Evolutionary conservation across 2,888 invertebrate species (phyloP), one percentile per base, ranked within the genome.

Genomic region (Trisateles emortualis): DNA sequence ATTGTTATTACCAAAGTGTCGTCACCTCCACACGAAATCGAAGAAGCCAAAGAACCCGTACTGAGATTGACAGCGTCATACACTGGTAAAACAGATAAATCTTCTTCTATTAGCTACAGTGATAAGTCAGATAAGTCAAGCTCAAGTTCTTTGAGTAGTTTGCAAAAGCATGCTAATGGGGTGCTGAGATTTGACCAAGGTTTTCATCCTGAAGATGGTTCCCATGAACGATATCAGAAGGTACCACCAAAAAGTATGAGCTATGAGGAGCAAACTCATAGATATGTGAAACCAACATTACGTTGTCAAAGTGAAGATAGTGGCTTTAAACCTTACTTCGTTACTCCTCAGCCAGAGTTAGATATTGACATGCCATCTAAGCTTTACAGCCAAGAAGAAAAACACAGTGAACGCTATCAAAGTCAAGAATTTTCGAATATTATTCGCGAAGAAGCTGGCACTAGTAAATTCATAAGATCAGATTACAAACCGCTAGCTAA

Each of bases 271-370:
- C 87, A 90, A 71, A 74, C 84, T 1, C 86, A 84, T 13, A 90
- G 92, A 55, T 89, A 93, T 52, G 70, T 89, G 1, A 94, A 93
- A 73, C 90, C 94, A 52, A 92, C 94, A 0, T 83, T 90, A 57
- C 87, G 94, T 11, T 95, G 94, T 72, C 94, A 94, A 78, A 95
- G 95, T 65, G 94, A 95, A 80, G 95, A 95, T 53, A 92, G 91
- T 61, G 90, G 85, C 4, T 92, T 88, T 58, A 88, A 89, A 64
- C 87, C 86, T 19, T 89, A 90, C 58, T 83, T 83, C 56, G 84
- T 81, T 6, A 85, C 90, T 39, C 93, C 94, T 5, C 90, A 93
- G 59, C 90, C 90, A 0, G 93, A 93, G 67, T 90, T 95, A 51
- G 93, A 94, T 33, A 95, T 94, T 51, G 94, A 92, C 63, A 90